Conservation (phyloP, 2,797 vertebrate genomes). For the Adelosebastes latens region DNA sequence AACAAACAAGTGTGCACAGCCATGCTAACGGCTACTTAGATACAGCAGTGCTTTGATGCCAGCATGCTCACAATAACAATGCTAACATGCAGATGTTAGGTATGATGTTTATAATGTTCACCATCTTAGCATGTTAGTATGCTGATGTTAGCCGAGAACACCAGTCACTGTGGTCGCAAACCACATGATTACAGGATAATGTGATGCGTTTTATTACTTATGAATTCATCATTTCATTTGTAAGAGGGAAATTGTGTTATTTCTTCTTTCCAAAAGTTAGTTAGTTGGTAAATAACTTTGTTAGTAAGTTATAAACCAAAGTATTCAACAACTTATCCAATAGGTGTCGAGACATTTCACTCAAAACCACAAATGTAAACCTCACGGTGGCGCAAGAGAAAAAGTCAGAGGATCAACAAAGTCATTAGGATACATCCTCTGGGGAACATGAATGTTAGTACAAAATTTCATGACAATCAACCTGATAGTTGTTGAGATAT, state of each 20-base stretch:
- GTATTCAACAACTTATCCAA: neutral
- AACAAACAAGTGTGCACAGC: neutral
- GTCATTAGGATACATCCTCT: neutral
- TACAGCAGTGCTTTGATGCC: neutral
- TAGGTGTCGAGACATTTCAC: neutral
- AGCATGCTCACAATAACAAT: neutral
- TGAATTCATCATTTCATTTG: neutral
- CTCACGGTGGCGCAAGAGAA: neutral
- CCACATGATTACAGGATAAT: neutral
- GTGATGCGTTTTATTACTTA: neutral
- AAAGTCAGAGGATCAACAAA: neutral
- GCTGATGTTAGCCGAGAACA: neutral
- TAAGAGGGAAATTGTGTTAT: neutral
- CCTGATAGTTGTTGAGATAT: too few species aligned
- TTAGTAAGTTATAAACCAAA: neutral
- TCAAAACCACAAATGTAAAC: neutral
- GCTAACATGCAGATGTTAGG: neutral
- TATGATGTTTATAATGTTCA: neutral
- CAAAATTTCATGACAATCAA: too few species aligned
- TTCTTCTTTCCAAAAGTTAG: neutral
- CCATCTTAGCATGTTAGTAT: neutral
- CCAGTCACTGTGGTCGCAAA: neutral
- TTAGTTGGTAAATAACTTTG: too few species aligned
- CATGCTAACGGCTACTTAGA: neutral
- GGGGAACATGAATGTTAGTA: neutral